phyloP scores from a whole-genome alignment of 2,888 invertebrate species.

The Tetropium fuscum region DNA sequence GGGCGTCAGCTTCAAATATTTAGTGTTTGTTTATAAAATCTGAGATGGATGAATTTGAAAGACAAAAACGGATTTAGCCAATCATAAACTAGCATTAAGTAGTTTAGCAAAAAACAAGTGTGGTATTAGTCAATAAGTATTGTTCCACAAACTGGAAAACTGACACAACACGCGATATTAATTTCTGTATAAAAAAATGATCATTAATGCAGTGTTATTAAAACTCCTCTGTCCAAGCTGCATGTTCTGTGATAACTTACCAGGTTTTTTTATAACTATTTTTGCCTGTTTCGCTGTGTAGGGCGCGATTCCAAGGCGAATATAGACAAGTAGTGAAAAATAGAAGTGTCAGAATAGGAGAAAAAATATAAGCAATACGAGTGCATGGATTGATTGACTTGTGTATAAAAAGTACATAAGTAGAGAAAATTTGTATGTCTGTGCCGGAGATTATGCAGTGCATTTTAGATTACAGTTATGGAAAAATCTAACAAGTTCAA shows the following conservation, averaged over 20 bases:
- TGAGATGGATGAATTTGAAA: slow-evolving; percentile 15
- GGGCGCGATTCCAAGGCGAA: slow-evolving; percentile 67
- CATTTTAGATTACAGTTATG: slow-evolving; percentile 53
- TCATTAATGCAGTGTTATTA: slow-evolving; percentile 50
- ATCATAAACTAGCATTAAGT: slow-evolving; percentile 8
- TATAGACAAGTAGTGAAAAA: slow-evolving; percentile 68
- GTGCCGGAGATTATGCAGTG: slow-evolving; percentile 65
- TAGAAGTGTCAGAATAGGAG: slow-evolving; percentile 69
- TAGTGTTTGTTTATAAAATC: too few relatives aligned
- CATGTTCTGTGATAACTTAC: slow-evolving; percentile 67
- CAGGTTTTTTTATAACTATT: slow-evolving; percentile 67
- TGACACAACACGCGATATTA: slow-evolving; percentile 47
- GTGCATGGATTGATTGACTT: slow-evolving; percentile 62
- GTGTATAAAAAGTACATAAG: slow-evolving; percentile 48
- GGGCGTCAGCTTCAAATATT: too few relatives aligned
- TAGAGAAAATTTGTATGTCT: slow-evolving; percentile 33
- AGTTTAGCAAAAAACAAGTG: slow-evolving; percentile 29
- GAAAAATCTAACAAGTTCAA: slow-evolving; percentile 41
- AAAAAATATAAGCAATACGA: slow-evolving; percentile 66
- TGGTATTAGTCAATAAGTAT: slow-evolving; percentile 51
- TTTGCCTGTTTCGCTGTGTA: slow-evolving; percentile 68
- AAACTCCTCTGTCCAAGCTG: slow-evolving; percentile 65
- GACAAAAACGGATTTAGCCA: slow-evolving; percentile 15
- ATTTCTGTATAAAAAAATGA: slow-evolving; percentile 36
- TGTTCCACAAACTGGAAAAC: slow-evolving; percentile 53